These are phyloP conservation scores for Caenorhabditis japonica DNA, from an alignment of 2,888 invertebrate species.

Conservation along the genomic window DNA sequence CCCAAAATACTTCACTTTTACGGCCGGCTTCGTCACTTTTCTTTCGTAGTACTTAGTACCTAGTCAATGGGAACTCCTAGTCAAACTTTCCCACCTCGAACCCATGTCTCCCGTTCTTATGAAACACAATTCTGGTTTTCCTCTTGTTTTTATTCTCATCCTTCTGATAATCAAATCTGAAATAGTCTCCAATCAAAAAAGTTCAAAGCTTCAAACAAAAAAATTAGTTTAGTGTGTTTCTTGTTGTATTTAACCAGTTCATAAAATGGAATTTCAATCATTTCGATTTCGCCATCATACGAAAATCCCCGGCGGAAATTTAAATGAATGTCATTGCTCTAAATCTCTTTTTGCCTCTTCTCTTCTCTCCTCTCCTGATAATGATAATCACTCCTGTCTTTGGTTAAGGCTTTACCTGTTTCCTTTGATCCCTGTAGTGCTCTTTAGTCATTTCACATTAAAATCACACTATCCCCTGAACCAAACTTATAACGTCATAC, in stretches of 20 bases:
- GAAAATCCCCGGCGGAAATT: conserved; percentile 6
- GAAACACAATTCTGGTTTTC: no score
- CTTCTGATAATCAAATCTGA: no score
- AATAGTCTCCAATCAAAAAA: no score
- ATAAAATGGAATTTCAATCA: conserved; percentile 31
- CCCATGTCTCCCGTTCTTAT: conserved; percentile 2
- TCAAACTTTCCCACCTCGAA: conserved; percentile 1
- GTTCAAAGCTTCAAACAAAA: no score
- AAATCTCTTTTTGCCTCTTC: background rate
- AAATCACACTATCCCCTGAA: conserved; percentile 1
- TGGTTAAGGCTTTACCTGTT: conserved; percentile 46
- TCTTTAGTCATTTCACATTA: conserved; percentile 33
- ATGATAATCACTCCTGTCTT: conserved; percentile 23
- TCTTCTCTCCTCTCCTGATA: background rate
- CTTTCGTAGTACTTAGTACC: conserved; percentile 12
- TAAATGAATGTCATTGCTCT: conserved; percentile 4
- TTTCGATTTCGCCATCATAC: conserved; percentile 6
- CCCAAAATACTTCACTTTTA: conserved; percentile 16
- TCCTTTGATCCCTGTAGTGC: conserved; percentile 5
- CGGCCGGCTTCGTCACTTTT: conserved; percentile 1
- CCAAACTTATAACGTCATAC: background rate
- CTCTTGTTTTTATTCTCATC: no score
- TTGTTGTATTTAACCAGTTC: conserved; percentile 37
- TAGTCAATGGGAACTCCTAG: conserved; percentile 21
- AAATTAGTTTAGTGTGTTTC: background rate